phyloP scores from a whole-genome alignment of 1,140 invertebrate genomes.

The Drosophila sulfurigaster region DNA sequence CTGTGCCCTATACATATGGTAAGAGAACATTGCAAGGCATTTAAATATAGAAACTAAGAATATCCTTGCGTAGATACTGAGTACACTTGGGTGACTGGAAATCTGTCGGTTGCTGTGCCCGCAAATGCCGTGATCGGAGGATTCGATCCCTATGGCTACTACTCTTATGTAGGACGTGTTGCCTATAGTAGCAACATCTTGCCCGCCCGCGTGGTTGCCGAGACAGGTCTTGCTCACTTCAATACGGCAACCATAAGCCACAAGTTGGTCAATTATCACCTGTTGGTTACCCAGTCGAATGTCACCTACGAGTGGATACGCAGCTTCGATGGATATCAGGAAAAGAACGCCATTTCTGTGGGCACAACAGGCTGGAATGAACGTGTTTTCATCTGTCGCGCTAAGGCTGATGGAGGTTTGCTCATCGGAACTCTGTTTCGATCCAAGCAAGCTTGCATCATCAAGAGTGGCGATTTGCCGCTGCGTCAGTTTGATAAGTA shows the following conservation, averaged over 20 bases:
- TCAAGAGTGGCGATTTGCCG: conserved; percentile 11
- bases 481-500: conserved; percentile 32
- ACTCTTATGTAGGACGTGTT: conserved; percentile 37
- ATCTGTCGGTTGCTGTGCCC: conserved; percentile 15
- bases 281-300: not conserved
- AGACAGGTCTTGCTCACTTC: conserved; percentile 25
- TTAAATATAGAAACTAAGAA: not conserved
- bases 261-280: conserved; percentile 5
- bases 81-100: conserved; percentile 17
- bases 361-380: conserved; percentile 37
- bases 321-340: conserved; percentile 38
- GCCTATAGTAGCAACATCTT: not conserved
- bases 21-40: not conserved
- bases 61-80: not conserved
- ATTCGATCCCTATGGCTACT: conserved; percentile 38
- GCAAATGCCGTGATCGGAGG: conserved; percentile 27
- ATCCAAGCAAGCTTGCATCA: conserved; percentile 14
- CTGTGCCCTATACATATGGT: conserved; percentile 17
- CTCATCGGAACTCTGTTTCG: conserved; percentile 26
- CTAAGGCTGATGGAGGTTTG: conserved; percentile 26
- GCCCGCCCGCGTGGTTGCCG: conserved; percentile 36
- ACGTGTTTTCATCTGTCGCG: conserved; percentile 42
- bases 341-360: conserved; percentile 24
- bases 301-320: conserved; percentile 21
- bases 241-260: conserved; percentile 6